These are phyloP conservation scores for Pseudocheirus occidentalis DNA, from an alignment of 2,797 vertebrate species.

Conservation along the genomic window DNA sequence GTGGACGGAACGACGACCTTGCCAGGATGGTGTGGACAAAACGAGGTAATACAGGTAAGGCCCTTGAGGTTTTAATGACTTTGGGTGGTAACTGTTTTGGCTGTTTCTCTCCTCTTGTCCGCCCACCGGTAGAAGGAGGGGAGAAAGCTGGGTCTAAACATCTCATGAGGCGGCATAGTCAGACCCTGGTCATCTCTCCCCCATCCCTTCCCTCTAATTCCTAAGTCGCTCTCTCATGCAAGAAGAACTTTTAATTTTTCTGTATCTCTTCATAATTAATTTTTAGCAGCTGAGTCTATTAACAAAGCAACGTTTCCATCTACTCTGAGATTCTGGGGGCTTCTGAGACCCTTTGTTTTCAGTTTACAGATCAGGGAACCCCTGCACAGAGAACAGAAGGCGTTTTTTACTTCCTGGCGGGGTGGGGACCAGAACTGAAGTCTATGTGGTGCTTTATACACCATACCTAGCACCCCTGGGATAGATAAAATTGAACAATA, in stretches of 20 bases:
- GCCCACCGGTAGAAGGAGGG: background rate
- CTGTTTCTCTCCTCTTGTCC: background rate
- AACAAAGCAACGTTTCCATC: background rate
- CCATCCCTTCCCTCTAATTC: background rate
- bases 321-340: background rate
- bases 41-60: background rate
- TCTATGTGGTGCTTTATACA: background rate
- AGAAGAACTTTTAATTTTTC: background rate
- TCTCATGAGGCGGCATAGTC: background rate
- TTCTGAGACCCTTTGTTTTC: background rate
- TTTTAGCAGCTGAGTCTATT: background rate
- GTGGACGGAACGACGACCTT: background rate
- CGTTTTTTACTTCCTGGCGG: background rate
- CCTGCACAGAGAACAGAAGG: background rate
- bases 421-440: background rate
- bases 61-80: background rate
- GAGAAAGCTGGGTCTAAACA: background rate
- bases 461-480: background rate
- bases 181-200: background rate
- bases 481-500: background rate
- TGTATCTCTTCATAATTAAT: background rate
- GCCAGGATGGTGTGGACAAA: background rate
- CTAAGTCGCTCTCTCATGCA: background rate
- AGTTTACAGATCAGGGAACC: background rate
- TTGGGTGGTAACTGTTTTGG: background rate